phyloP scores from a whole-genome alignment of 2,797 vertebrate genomes.

The Xiphorhynchus erythropygius region DNA sequence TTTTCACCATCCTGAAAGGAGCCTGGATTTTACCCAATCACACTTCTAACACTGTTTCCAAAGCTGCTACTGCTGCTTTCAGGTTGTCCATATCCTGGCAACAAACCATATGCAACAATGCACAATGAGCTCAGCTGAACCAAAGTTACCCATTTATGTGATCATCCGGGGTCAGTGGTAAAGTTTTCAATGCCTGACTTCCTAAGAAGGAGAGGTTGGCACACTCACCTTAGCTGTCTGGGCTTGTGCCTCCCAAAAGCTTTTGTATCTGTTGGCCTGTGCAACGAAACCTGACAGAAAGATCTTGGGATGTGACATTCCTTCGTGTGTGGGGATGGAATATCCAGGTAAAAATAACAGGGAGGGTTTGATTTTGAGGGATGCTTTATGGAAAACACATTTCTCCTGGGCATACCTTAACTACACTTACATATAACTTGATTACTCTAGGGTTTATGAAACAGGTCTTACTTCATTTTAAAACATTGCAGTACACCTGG shows the following conservation, averaged over 20 bases:
- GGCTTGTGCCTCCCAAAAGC: neutral
- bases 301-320: fast-evolving
- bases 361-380: neutral
- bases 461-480: neutral
- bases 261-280: neutral
- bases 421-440: fast-evolving
- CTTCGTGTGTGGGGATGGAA: neutral
- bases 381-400: neutral
- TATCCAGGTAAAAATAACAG: neutral
- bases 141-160: neutral
- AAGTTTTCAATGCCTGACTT: neutral
- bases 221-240: neutral
- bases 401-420: neutral
- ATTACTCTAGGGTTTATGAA: neutral
- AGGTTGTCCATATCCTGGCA: neutral
- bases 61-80: neutral
- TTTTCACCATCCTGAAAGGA: neutral
- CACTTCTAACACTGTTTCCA: neutral
- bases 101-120: neutral
- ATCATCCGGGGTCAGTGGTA: neutral
- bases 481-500: neutral
- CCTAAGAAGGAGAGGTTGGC: neutral
- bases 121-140: neutral
- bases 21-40: neutral
- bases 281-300: neutral